Percentiles rank a stretch among this genome's conserved stretches.
Conservation (phyloP, 2,113 vertebrate species). For the Furnarius figulus region DNA sequence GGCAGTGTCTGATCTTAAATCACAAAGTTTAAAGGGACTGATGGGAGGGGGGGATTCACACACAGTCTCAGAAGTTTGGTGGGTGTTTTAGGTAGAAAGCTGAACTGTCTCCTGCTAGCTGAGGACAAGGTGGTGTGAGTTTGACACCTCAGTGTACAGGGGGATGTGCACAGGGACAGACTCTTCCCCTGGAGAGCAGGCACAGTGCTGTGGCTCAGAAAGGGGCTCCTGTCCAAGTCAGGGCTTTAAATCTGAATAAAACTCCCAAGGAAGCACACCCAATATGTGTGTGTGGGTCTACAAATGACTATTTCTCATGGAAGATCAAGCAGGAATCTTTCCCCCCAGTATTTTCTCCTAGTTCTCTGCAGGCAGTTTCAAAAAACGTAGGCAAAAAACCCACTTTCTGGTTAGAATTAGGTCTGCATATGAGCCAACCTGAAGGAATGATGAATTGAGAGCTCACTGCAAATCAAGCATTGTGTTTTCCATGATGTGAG, state of each 20-base stretch:
- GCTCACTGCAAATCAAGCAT: background rate
- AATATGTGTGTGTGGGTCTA: too few species aligned
- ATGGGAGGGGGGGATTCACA: fast-evolving
- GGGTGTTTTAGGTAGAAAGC: background rate
- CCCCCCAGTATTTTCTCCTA: background rate
- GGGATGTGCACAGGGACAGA: background rate
- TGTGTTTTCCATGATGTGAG: background rate
- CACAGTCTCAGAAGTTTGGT: fast-evolving
- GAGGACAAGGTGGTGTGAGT: background rate
- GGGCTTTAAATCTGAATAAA: background rate
- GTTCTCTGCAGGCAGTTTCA: background rate
- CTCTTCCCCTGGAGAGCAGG: background rate
- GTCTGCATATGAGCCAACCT: background rate
- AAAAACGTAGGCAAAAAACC: background rate
- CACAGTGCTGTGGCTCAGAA: background rate
- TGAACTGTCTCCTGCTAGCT: background rate
- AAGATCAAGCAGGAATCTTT: background rate
- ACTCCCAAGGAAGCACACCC: fast-evolving
- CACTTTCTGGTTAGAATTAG: background rate
- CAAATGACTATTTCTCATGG: background rate
- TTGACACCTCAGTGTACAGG: fast-evolving
- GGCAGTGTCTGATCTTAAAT: background rate
- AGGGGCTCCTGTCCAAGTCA: background rate
- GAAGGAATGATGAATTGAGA: background rate
- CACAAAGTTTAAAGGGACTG: fast-evolving